Evolutionary conservation across 2,797 vertebrate species (phyloP), one percentile per base, ranked within the genome.

Genomic region (Danio choprae): DNA sequence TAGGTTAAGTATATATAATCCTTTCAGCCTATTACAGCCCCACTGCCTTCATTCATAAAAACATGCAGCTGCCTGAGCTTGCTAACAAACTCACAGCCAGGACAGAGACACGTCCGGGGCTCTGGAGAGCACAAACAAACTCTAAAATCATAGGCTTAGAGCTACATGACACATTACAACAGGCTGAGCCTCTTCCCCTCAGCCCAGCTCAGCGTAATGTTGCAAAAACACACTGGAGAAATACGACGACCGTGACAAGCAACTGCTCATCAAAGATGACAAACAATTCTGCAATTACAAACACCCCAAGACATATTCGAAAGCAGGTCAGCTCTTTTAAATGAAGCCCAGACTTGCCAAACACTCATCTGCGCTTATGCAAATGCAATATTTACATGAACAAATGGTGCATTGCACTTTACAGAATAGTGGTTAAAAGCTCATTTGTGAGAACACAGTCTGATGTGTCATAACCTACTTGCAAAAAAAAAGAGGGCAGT

Each of bases 1-100:
- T 93, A 92, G 93, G 93, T 94, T 93, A 93, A 94, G 91, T 92
- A 91, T 90, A 85, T 89, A 85, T 93, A 93, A 93, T 93, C 91
- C 86, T 87, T 89, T 92, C 86, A 90, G 87, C 85, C 90, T 86
- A 89, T 91, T 91, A 90, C 88, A 90, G 85, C 85, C 83, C 88
- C 89, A 90, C 85, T 81, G 86, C 82, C 83, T 83, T 77, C 84
- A 87, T 89, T 92, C 85, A 90, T 82, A 88, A 81, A 88, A 89
- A 84, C 84, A 83, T 80, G 83, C 83, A 84, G 75, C 67, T 58
- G 58, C 74, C 64, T 20, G 65, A 62, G 36, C 69, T 68, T n/a
- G 48, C 74, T 64, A 44, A 55, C 51, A 60, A 80, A 77, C 76
- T 72, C 41, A 55, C 71, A 51, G 63, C 12, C 53, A 77, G 60